Evolutionary conservation across 2,113 vertebrate genomes (phyloP), one percentile per base, ranked within the genome.

Genomic region (Ailuropoda melanoleuca): DNA sequence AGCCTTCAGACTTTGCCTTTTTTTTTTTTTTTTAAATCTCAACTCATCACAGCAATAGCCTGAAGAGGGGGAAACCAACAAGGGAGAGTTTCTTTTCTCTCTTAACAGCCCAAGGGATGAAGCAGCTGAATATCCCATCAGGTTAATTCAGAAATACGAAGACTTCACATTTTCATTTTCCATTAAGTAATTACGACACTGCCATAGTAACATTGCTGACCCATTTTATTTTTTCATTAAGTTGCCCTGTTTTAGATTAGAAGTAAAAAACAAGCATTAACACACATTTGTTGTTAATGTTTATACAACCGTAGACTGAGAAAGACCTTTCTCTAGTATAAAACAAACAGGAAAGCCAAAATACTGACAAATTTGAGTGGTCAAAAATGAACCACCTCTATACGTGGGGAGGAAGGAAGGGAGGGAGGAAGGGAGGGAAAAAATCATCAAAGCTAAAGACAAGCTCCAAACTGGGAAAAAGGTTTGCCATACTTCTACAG

Each of bases 41-140:
- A 6, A 58, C 53, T 96, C 92, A 95, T 14, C 62, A 77, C 74
- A 95, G 84, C 78, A 55, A 96, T 90, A 93, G 94, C 90, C 96
- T 93, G 58, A 60, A 95, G 90, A 97, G 23, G 81, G 66, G 55
- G 24, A 98, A 96, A 62, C 31, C 60, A 96, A 92, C 96, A 95
- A 96, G 98, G 85, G 97, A 96, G 80, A 97, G 48, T 96, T 80
- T 95, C 97, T 98, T 74, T 97, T 85, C 97, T 97, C 46, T 97
- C 62, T 90, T 53, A 68, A 8, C 96, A 74, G 34, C 95, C 21
- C 48, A 96, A n/a, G 5, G 56, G 86, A 96, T 23, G 26, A 39
- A 96, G 66, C 86, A 14, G 14, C 89, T 93, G 34, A 94, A 98
- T 90, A 97, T 97, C 94, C 97, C 70, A 93, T 97, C 21, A 4